These are phyloP conservation scores for Gavialis gangeticus DNA, from an alignment of 2,113 vertebrate genomes.

Conservation along the genomic window DNA sequence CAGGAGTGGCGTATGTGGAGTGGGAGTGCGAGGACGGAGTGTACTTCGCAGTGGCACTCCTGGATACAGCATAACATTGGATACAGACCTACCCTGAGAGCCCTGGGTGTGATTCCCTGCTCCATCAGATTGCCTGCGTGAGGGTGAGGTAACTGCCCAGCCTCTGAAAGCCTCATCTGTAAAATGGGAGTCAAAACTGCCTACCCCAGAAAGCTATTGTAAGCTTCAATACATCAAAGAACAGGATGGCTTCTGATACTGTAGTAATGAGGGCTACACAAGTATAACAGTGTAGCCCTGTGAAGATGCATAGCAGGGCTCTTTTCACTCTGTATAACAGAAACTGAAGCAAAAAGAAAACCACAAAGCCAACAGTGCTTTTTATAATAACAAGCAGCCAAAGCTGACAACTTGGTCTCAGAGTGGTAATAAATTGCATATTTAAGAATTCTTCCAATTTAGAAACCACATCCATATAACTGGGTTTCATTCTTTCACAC, in stretches of 20 bases:
- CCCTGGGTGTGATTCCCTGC: background rate
- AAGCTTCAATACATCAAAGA: background rate
- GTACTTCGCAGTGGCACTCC: too few relatives aligned
- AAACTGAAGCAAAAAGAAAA: constrained; percentile 21
- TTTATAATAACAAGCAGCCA: constrained; percentile 59
- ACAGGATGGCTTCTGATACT: background rate
- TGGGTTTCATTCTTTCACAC: constrained; percentile 72
- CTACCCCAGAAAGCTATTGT: constrained; percentile 14
- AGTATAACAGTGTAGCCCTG: background rate
- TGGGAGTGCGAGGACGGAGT: background rate
- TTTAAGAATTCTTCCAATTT: constrained; percentile 56
- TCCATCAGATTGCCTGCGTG: background rate
- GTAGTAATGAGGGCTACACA: constrained; percentile 5
- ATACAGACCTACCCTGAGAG: background rate
- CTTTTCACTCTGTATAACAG: constrained; percentile 31
- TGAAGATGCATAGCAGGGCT: background rate
- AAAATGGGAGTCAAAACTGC: background rate
- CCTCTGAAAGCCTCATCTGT: background rate
- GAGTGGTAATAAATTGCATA: constrained; percentile 58
- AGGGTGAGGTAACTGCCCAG: background rate
- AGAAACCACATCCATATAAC: constrained; percentile 58
- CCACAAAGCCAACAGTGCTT: background rate
- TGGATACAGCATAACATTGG: background rate
- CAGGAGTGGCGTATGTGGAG: background rate
- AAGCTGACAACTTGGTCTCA: constrained; percentile 61